Evolutionary conservation across 2,113 vertebrate genomes (phyloP).

Genomic region (Phalacrocorax pelagicus): DNA sequence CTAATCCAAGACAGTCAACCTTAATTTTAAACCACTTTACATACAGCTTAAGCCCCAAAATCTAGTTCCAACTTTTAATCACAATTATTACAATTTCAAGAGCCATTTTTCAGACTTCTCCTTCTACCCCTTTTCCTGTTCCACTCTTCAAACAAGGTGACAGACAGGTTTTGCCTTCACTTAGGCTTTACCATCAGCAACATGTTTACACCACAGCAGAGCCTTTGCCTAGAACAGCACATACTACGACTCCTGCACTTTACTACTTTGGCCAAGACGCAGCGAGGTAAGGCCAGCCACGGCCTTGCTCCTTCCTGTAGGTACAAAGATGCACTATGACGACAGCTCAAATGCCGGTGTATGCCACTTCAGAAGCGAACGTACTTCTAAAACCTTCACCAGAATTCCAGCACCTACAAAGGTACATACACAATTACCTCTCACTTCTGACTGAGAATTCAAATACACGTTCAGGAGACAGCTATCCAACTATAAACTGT

Average conservation of each 20-base stretch:
- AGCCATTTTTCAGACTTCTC: not conserved
- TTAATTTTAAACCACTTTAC: not conserved
- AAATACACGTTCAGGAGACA: not conserved
- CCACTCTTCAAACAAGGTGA: not conserved
- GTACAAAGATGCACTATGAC: not conserved
- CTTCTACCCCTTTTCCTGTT: not conserved
- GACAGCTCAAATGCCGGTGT: not conserved
- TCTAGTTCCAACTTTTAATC: not conserved
- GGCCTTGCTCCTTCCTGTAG: not conserved
- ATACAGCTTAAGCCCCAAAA: not conserved
- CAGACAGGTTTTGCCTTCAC: not conserved
- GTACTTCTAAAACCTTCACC: not conserved
- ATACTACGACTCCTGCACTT: not conserved
- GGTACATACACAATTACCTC: not conserved
- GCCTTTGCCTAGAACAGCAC: not conserved
- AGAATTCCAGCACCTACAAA: not conserved
- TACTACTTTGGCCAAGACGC: not conserved
- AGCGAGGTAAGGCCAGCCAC: not conserved
- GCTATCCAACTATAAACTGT: not conserved
- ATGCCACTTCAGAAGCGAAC: not conserved
- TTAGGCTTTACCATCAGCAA: not conserved
- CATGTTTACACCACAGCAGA: not conserved
- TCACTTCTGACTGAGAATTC: not conserved
- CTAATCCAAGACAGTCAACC: not conserved
- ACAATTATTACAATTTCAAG: not conserved